Evolutionary conservation across 2,797 vertebrate genomes (phyloP).

Genomic region (Nasua narica): DNA sequence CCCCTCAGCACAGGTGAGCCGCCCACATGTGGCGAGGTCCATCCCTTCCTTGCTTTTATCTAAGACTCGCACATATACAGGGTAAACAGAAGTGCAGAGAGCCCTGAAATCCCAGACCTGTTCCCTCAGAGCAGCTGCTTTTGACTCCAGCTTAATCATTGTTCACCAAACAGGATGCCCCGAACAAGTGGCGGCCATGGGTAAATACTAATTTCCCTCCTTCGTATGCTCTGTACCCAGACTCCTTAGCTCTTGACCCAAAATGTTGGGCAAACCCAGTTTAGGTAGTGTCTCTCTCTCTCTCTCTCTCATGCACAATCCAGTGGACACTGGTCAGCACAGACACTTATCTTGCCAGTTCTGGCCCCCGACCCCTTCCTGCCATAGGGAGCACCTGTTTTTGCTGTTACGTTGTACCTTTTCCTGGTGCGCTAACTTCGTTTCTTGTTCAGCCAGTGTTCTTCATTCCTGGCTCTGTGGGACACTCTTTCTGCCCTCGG

Average conservation of each 20-base stretch:
- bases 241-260: background rate
- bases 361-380: background rate
- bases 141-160: background rate
- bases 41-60: background rate
- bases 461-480: background rate
- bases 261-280: background rate
- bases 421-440: background rate
- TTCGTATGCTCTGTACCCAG: background rate
- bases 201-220: background rate
- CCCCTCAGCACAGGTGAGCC: slow-evolving; percentile 90
- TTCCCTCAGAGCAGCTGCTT: background rate
- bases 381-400: background rate
- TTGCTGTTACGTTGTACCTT: background rate
- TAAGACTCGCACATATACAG: accelerated
- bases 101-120: background rate
- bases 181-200: background rate
- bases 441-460: background rate
- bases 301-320: too few species aligned
- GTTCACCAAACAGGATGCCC: background rate
- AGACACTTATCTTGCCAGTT: background rate
- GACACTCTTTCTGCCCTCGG: background rate
- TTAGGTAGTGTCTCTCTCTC: background rate
- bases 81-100: background rate
- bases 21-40: background rate
- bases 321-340: background rate